These are phyloP conservation scores for Aepyceros melampus DNA, from an alignment of 2,113 vertebrate genomes.

Conservation along the genomic window DNA sequence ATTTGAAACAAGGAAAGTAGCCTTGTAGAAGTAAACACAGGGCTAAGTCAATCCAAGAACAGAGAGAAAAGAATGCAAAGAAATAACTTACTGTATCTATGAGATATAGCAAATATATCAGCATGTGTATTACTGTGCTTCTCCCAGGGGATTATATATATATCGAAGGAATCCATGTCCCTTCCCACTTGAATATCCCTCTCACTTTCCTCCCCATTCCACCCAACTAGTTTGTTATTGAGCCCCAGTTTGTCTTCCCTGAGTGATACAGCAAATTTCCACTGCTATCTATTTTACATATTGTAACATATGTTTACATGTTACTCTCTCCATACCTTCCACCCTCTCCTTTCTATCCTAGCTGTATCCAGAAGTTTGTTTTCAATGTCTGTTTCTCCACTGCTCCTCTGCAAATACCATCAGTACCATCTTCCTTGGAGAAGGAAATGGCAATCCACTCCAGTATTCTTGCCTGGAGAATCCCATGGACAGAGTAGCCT, in stretches of 20 bases:
- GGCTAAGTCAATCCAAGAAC: not conserved
- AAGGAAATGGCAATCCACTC: no score
- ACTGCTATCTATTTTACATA: not conserved
- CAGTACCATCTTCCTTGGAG: not conserved
- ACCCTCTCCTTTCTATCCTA: not conserved
- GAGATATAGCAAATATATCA: not conserved
- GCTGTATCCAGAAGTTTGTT: not conserved
- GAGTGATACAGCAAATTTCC: not conserved
- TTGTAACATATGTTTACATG: not conserved
- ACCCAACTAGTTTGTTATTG: not conserved
- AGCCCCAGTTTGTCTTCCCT: not conserved
- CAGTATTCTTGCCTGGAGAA: no score
- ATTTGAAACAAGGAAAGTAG: not conserved
- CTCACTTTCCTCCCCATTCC: not conserved
- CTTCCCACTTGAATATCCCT: not conserved
- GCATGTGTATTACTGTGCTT: not conserved
- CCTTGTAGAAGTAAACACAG: not conserved
- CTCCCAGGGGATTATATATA: not conserved
- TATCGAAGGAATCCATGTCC: not conserved
- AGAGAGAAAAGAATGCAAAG: not conserved
- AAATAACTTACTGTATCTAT: not conserved
- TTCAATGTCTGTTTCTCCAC: not conserved
- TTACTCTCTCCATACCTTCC: not conserved
- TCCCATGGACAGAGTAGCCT: no score
- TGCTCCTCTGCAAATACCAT: not conserved